These are phyloP conservation scores for Peucedramus taeniatus DNA, from an alignment of 2,113 vertebrate genomes.

Conservation along the genomic window DNA sequence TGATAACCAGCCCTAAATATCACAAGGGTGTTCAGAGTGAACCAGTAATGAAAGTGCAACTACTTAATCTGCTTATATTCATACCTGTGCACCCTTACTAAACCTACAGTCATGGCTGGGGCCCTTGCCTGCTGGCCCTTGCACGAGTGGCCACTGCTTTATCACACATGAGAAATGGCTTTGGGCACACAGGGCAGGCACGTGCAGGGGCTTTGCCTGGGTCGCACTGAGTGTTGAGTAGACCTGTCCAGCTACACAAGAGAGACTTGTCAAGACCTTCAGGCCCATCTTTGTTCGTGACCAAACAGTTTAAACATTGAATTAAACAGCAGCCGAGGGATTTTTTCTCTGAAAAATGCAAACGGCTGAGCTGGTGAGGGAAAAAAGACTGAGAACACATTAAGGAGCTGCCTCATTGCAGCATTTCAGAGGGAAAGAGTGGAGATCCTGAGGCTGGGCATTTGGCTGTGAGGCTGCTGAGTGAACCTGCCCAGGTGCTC, in stretches of 20 bases:
- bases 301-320: background rate
- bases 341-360: background rate
- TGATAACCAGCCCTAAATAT: background rate
- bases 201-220: background rate
- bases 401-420: background rate
- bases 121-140: accelerated
- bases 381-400: background rate
- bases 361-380: background rate
- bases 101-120: accelerated
- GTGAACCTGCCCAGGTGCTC: no score
- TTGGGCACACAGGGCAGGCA: background rate
- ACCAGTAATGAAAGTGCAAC: background rate
- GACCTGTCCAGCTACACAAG: background rate
- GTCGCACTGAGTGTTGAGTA: background rate
- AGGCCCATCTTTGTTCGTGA: background rate
- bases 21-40: background rate
- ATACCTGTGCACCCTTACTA: background rate
- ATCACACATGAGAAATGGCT: background rate
- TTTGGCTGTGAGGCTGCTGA: background rate
- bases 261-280: background rate
- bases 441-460: background rate
- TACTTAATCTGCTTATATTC: background rate
- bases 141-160: background rate
- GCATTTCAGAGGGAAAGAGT: background rate
- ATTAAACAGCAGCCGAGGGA: background rate